Evolutionary conservation across 1,140 invertebrate species (phyloP).

Genomic region (Aphelinus atriplicis): DNA sequence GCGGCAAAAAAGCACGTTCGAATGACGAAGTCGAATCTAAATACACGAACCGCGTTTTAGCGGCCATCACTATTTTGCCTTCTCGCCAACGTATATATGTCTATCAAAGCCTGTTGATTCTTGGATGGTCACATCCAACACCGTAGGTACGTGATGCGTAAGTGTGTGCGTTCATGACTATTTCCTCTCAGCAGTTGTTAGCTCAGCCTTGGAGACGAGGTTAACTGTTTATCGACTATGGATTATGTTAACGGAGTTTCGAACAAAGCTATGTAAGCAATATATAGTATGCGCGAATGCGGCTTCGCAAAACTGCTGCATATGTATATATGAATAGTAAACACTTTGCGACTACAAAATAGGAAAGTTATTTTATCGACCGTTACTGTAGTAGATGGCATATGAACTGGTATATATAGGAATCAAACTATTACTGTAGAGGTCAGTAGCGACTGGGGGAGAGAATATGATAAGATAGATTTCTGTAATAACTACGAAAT

Average conservation of each 20-base stretch:
- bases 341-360: neutral
- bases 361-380: neutral
- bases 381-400: neutral
- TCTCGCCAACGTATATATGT: too few species aligned
- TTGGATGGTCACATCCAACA: neutral
- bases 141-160: neutral
- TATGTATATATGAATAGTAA: neutral
- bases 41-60: neutral
- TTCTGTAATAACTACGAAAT: neutral
- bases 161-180: too few species aligned
- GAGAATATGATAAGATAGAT: neutral
- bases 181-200: too few species aligned
- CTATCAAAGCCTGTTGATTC: neutral
- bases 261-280: too few species aligned
- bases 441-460: neutral
- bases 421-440: neutral
- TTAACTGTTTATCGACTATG: neutral
- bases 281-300: neutral
- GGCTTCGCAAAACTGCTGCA: neutral
- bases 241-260: too few species aligned
- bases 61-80: conserved; percentile 8
- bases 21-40: neutral
- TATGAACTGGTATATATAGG: too few species aligned
- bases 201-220: too few species aligned
- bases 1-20: conserved; percentile 1